Evolutionary conservation across 2,113 vertebrate genomes (phyloP).

Genomic region (Cinclus mexicanus): DNA sequence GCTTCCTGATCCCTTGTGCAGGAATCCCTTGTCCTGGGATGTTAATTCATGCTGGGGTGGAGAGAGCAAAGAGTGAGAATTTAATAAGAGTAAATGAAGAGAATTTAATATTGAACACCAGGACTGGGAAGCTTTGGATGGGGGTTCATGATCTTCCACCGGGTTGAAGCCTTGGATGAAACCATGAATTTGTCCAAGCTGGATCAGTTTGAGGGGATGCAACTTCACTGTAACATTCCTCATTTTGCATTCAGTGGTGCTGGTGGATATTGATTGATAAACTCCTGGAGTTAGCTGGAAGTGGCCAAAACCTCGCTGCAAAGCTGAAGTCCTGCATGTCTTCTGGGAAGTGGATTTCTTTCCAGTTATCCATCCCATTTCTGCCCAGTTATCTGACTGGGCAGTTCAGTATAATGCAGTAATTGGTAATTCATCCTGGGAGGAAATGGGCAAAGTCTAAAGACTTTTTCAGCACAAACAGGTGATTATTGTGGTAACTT

Average conservation of each 20-base stretch:
- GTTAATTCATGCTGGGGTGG: neutral
- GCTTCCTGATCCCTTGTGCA: neutral
- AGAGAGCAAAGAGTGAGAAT: neutral
- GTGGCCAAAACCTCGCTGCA: neutral
- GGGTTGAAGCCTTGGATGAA: neutral
- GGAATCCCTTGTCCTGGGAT: neutral
- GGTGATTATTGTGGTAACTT: neutral
- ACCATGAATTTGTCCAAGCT: neutral
- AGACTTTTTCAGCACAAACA: neutral
- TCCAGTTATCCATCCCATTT: neutral
- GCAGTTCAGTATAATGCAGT: neutral
- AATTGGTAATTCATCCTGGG: neutral
- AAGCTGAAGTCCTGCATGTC: accelerated
- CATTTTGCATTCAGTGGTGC: neutral
- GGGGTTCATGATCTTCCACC: neutral
- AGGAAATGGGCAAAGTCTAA: neutral
- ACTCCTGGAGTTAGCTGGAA: neutral
- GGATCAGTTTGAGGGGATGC: neutral
- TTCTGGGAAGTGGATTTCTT: neutral
- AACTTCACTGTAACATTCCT: accelerated
- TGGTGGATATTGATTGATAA: no score
- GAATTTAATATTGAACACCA: neutral
- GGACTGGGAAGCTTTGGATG: neutral
- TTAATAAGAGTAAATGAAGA: no score
- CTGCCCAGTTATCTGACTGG: neutral